Conservation (phyloP, 1,140 invertebrate species). For the Drosophila subobscura region DNA sequence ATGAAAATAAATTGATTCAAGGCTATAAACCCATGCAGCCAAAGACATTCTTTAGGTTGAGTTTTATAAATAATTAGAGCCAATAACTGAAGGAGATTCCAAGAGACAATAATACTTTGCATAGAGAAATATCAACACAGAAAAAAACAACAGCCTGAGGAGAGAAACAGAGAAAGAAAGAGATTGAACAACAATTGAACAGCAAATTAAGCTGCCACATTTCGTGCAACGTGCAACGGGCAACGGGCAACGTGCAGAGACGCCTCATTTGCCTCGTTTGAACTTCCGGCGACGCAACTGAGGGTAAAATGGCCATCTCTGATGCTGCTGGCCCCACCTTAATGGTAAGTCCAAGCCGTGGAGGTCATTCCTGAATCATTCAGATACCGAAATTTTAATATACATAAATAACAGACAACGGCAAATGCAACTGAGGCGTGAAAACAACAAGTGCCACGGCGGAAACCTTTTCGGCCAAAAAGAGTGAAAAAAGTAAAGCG, state of each 20-base stretch:
- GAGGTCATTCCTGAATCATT: slow-evolving; percentile 19
- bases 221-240: slow-evolving; percentile 33
- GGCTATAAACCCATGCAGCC: background rate
- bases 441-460: slow-evolving; percentile 51
- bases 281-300: slow-evolving; percentile 47
- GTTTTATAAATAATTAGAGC: background rate
- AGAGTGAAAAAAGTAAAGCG: background rate
- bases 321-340: slow-evolving; percentile 31
- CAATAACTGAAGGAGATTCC: background rate
- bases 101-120: slow-evolving; percentile 26
- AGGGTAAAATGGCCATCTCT: slow-evolving; percentile 54
- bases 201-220: slow-evolving; percentile 61
- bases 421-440: slow-evolving; percentile 54
- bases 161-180: slow-evolving; percentile 15
- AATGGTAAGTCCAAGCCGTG: slow-evolving; percentile 52
- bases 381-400: slow-evolving; percentile 48
- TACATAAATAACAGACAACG: slow-evolving; percentile 47
- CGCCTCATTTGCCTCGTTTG: slow-evolving; percentile 50
- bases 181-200: slow-evolving; percentile 47
- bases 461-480: slow-evolving; percentile 27
- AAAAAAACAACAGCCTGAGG: slow-evolving; percentile 5
- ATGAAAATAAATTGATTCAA: slow-evolving; percentile 18
- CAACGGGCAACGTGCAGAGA: slow-evolving; percentile 35
- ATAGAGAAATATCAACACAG: slow-evolving; percentile 14
- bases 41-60: no score